These are phyloP conservation scores for Thunnus maccoyii DNA, from an alignment of 2,113 vertebrate species.

Conservation along the genomic window DNA sequence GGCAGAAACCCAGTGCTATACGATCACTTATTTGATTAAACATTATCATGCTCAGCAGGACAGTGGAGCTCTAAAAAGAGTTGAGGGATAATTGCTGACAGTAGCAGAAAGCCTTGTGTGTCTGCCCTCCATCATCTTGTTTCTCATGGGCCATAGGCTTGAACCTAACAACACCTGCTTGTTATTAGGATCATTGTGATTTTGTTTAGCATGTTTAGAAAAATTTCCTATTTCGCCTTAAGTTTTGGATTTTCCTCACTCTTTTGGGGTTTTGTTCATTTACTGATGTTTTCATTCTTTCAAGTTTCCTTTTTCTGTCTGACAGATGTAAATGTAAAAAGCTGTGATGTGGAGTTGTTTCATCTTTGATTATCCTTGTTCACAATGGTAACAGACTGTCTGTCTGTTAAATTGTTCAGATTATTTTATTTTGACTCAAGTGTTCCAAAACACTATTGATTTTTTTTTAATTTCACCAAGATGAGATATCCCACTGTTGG, in stretches of 20 bases:
- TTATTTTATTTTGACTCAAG: conserved; percentile 36
- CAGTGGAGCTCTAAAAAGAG: conserved; percentile 50
- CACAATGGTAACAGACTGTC: conserved; percentile 12
- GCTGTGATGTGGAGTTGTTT: conserved; percentile 2
- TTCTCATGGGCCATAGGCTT: conserved; percentile 4
- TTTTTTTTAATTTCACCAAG: not conserved
- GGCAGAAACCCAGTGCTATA: conserved; percentile 75
- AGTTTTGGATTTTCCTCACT: not conserved
- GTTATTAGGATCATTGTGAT: not conserved
- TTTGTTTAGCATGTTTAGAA: not conserved
- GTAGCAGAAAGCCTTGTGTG: conserved; percentile 46
- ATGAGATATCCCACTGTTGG: not conserved
- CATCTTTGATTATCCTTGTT: conserved; percentile 34
- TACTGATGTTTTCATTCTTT: conserved; percentile 14
- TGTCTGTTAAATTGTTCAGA: not conserved
- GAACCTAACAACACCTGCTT: not conserved
- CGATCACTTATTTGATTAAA: conserved; percentile 85
- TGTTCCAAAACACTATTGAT: not conserved
- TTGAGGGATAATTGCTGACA: conserved; percentile 57
- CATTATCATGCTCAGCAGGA: conserved; percentile 70
- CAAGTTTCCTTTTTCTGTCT: conserved; percentile 9
- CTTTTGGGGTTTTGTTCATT: conserved; percentile 28
- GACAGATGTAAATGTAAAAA: conserved; percentile 16
- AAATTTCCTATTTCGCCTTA: not conserved
- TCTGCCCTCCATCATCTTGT: conserved; percentile 8